A percentile compares a stretch with the other conserved stretches of the same genome.
phyloP scores from a whole-genome alignment of 1,140 invertebrate species.

The Drosophila orena region DNA sequence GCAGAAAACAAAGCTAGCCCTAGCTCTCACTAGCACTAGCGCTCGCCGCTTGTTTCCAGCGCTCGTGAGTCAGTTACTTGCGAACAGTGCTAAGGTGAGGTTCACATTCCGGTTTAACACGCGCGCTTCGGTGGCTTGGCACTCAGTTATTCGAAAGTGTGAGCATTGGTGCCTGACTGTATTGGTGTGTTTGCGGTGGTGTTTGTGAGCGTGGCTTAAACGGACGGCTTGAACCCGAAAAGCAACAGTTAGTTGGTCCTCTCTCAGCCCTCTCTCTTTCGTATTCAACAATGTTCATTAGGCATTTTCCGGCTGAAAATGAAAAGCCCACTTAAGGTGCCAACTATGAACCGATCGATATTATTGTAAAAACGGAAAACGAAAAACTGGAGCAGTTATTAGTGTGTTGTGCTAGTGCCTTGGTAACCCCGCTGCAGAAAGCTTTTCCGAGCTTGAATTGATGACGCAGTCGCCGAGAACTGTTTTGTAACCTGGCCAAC shows the following conservation, averaged over 20 bases:
- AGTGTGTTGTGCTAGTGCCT: constrained; percentile 46
- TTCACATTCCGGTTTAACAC: constrained; percentile 29
- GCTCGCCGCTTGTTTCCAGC: constrained; percentile 6
- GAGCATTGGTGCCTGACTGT: constrained; percentile 32
- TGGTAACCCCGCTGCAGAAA: constrained; percentile 38
- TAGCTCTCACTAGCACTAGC: constrained; percentile 23
- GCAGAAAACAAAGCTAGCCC: constrained; percentile 24
- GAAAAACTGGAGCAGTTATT: constrained; percentile 46
- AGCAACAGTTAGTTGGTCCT: constrained; percentile 64
- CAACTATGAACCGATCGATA: constrained; percentile 25
- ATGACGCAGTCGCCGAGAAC: constrained; percentile 66
- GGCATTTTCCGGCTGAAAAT: background rate
- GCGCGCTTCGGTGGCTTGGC: constrained; percentile 15
- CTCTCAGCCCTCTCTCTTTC: constrained; percentile 26
- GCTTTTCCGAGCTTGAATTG: constrained; percentile 51
- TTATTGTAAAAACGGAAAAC: constrained; percentile 19
- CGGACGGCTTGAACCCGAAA: constrained; percentile 52
- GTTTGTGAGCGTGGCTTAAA: constrained; percentile 72
- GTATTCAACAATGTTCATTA: background rate
- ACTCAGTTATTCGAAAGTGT: constrained; percentile 21
- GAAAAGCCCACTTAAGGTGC: background rate
- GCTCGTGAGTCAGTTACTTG: constrained; percentile 70
- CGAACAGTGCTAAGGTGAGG: constrained; percentile 76
- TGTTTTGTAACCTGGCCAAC: constrained; percentile 61
- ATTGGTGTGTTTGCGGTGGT: constrained; percentile 12